These are phyloP conservation scores for Caradrina kadenii DNA, from an alignment of 2,888 invertebrate species.

Conservation along the genomic window DNA sequence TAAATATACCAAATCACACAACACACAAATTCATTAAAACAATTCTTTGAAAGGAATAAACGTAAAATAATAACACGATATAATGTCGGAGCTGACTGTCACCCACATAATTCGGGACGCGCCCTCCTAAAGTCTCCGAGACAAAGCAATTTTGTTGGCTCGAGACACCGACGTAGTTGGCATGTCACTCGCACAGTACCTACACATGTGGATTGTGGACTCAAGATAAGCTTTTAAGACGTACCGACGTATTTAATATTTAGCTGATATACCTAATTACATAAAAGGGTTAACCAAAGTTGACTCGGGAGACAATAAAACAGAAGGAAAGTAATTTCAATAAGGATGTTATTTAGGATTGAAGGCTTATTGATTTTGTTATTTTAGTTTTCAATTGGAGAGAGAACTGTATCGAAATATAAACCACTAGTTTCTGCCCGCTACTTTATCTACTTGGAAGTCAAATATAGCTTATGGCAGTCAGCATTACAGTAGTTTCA, in stretches of 20 bases:
- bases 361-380: too few species aligned
- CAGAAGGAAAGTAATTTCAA: neutral
- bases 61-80: conserved; percentile 72
- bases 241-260: conserved; percentile 49
- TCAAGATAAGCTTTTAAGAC: conserved; percentile 76
- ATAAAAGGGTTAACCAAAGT: conserved; percentile 4
- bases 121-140: conserved; percentile 75
- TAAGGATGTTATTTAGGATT: neutral
- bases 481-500: too few species aligned
- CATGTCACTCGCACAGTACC: conserved; percentile 79
- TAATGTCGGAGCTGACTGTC: conserved; percentile 69
- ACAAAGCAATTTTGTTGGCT: conserved; percentile 84
- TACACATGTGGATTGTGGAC: conserved; percentile 73
- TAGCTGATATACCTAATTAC: conserved; percentile 43
- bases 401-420: neutral
- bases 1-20: neutral
- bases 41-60: conserved; percentile 66
- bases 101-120: conserved; percentile 76
- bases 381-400: too few species aligned
- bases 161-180: conserved; percentile 77
- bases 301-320: conserved; percentile 4
- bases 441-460: too few species aligned
- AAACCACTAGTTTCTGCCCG: neutral
- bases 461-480: too few species aligned
- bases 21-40: conserved; percentile 44